Base-by-base conservation (phyloP, 1,140 invertebrate species). In the Glomeris maerens region DNA sequence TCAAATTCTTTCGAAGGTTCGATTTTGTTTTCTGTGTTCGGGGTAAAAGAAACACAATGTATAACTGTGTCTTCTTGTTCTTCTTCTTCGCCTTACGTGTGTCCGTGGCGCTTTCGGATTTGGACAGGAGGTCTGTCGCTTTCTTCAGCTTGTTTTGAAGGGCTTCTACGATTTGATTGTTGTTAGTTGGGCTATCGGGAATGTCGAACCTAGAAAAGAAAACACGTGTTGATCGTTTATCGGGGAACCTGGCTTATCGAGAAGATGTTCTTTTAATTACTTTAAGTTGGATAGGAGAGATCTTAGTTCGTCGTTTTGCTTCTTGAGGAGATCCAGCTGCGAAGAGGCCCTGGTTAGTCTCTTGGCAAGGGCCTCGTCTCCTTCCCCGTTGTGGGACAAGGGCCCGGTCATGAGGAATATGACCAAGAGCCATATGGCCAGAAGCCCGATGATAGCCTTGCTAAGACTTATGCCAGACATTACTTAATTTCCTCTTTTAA, bases 1-100 rank as follows among this genome's bases (percentile, higher is more conserved):
- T 94, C 91, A 64, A 91, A 90, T 55, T 87, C 78, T 47, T 76
- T 62, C 25, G 76, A 78, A 2, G 86, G 83, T n/a, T n/a, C n/a
- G 10, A 57, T 59, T 27, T 27, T 45, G 4, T 53, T 52, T 22
- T 29, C 38, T 29, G 1, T 22, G 7, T 2, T 31, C 27, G 27
- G 40, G n/a, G 45, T 2, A 10, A 5, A 20, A 1, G 17, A 31
- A 14, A 4, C 25, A 13, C 23, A 3, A 25, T 13, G 3, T 1
- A 3, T 14, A 27, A 21, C n/a, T 46, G 10, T 17, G n/a, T 45
- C 27, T 42, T 10, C 3, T 22, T 23, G 13, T 23, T 27, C 4
- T 27, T 14, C 36, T 23, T n/a, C 26, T 39, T 50, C 5, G 52
- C 55, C 52, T 54, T 46, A 21, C 36, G 54, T 54, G 27, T 49